A percentile compares a stretch with the other conserved stretches of the same genome.
phyloP scores from a whole-genome alignment of 1,140 invertebrate genomes.

The Temnothorax curvispinosus region DNA sequence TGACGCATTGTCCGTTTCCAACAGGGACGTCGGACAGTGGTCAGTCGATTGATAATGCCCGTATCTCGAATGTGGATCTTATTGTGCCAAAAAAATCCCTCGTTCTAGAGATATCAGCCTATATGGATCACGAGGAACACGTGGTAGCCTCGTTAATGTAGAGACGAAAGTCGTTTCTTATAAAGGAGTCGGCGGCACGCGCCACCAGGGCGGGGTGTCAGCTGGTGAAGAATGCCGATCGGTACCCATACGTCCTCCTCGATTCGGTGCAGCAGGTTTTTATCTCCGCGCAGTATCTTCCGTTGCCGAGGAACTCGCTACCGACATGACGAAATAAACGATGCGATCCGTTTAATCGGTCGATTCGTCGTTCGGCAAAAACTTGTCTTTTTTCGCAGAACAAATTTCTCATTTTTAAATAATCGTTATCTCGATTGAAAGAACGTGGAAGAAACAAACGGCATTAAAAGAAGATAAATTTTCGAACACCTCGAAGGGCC shows the following conservation, averaged over 20 bases:
- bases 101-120: slow-evolving; percentile 17
- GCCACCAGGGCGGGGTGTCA: slow-evolving; percentile 68
- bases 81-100: slow-evolving; percentile 5
- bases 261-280: slow-evolving; percentile 68
- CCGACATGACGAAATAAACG: slow-evolving; percentile 56
- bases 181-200: slow-evolving; percentile 67
- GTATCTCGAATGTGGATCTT: slow-evolving; percentile 10
- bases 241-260: slow-evolving; percentile 68
- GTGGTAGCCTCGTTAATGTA: slow-evolving; percentile 66
- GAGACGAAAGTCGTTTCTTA: slow-evolving; percentile 54
- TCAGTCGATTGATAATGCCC: slow-evolving; percentile 32
- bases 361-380: not conserved
- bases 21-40: slow-evolving; percentile 32
- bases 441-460: not conserved
- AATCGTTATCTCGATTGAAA: slow-evolving; percentile 5
- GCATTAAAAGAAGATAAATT: not conserved
- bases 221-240: slow-evolving; percentile 73
- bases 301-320: slow-evolving; percentile 52
- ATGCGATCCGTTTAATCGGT: slow-evolving; percentile 18
- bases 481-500: slow-evolving; percentile 4
- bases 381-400: not conserved
- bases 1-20: slow-evolving; percentile 4
- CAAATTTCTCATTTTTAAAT: not conserved
- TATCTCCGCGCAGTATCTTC: slow-evolving; percentile 69
- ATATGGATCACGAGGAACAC: slow-evolving; percentile 52